Evolutionary conservation across 2,888 invertebrate genomes (phyloP), one percentile per base, ranked within the genome.

Genomic region (Troides helena): DNA sequence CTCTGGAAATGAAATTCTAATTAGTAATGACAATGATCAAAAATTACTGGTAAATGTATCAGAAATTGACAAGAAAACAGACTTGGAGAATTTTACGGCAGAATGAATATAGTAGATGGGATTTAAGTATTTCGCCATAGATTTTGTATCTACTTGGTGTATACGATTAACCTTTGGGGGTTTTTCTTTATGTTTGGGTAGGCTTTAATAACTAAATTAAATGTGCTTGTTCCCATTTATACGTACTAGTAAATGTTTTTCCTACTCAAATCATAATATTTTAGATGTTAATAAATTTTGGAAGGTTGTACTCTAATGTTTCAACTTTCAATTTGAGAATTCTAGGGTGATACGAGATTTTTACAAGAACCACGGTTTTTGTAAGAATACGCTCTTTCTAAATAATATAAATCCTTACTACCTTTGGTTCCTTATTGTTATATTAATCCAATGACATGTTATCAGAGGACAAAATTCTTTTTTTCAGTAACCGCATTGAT

Each of bases 41-140:
- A 66, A 70, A 56, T 1, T 64, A 60, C 60, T 68, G 25, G 53
- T 61, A 59, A 67, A 69, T 36, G 57, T 62, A 65, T 23, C 67
- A 17, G 62, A 23, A 23, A 61, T 69, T 63, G 50, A 66, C 23
- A 43, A 66, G 18, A 59, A 53, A 60, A 67, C 46, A 10, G 25
- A 61, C 8, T 39, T 30, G 59, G 50, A 68, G 60, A 61, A 69
- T 18, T 17, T 57, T 36, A 23, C n/a, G 23, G 25, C 50, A 50
- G 67, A 63, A 21, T 53, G 62, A 21, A 58, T 58, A 57, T 12
- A 21, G 18, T 58, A 21, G 18, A 23, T 6, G 23, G 6, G 53
- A n/a, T 59, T 30, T 30, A 30, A 57, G 56, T 36, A 8, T 36
- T 30, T 21, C 53, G 64, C 60, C 25, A 58, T 60, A 64, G 56